These are phyloP conservation scores for Eurytoma adleriae DNA, from an alignment of 2,888 invertebrate genomes.

Conservation along the genomic window DNA sequence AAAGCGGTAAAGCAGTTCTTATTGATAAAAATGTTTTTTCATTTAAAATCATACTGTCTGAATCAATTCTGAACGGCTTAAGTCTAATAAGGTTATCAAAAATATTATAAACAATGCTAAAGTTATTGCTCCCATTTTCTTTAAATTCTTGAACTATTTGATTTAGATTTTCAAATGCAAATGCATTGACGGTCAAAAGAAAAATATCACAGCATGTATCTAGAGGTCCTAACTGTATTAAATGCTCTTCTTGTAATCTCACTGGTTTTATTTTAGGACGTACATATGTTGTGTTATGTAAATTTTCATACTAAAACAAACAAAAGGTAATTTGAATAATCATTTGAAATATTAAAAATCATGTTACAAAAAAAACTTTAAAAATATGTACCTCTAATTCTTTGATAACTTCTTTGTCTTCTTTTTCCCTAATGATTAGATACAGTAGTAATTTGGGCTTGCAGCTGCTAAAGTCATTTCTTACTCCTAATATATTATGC, in stretches of 20 bases:
- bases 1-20: conserved; percentile 73
- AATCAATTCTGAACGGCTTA: conserved; percentile 67
- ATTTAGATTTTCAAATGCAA: conserved; percentile 79
- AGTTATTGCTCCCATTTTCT: conserved; percentile 58
- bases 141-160: conserved; percentile 64
- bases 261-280: conserved; percentile 48
- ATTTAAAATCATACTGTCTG: conserved; percentile 72
- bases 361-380: not conserved
- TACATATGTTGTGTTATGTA: not conserved
- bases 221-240: conserved; percentile 73
- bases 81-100: conserved; percentile 70
- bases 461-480: conserved; percentile 69
- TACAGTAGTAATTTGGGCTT: conserved; percentile 73
- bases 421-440: conserved; percentile 71
- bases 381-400: conserved; percentile 27
- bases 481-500: conserved; percentile 72
- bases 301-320: conserved; percentile 30
- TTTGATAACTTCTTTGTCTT: conserved; percentile 46
- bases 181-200: conserved; percentile 79
- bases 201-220: conserved; percentile 73
- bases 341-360: not conserved
- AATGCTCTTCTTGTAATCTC: conserved; percentile 67
- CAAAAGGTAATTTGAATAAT: not conserved
- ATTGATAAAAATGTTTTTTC: conserved; percentile 78
- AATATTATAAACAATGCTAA: conserved; percentile 69